Conservation (phyloP, 2,113 vertebrate genomes). For the Tragelaphus buxtoni region DNA sequence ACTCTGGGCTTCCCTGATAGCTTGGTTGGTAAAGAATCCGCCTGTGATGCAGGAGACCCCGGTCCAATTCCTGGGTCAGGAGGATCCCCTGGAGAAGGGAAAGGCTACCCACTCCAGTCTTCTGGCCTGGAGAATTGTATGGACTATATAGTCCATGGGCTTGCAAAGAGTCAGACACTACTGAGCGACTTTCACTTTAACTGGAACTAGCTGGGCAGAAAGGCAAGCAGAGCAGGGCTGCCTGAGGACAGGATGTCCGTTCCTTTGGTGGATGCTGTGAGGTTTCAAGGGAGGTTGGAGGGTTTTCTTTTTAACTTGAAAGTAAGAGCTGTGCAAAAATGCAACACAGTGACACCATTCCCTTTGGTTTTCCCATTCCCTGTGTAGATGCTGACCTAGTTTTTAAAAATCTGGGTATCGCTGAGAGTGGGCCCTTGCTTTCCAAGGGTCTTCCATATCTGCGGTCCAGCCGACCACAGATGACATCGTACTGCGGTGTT, state of each 20-base stretch:
- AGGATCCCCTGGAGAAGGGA: not conserved
- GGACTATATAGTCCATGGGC: not conserved
- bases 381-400: not conserved
- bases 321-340: not conserved
- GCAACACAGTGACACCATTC: not conserved
- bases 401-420: not conserved
- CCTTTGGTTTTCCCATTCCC: not conserved
- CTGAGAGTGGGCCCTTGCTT: not conserved
- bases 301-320: not conserved
- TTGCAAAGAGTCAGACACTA: not conserved
- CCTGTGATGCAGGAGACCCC: not conserved
- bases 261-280: not conserved
- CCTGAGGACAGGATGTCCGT: not conserved
- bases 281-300: not conserved
- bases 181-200: not conserved
- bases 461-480: not conserved
- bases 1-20: not conserved
- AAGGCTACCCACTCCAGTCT: not conserved
- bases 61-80: rapidly evolving
- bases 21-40: rapidly evolving
- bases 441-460: not conserved
- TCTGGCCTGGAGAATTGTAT: not conserved
- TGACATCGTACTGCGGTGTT: not conserved
- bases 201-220: not conserved
- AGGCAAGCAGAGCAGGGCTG: not conserved